A percentile compares a stretch with the other conserved stretches of the same genome.
These are phyloP conservation scores for Cebidichthys violaceus DNA, from an alignment of 2,113 vertebrate species.

Conservation along the genomic window DNA sequence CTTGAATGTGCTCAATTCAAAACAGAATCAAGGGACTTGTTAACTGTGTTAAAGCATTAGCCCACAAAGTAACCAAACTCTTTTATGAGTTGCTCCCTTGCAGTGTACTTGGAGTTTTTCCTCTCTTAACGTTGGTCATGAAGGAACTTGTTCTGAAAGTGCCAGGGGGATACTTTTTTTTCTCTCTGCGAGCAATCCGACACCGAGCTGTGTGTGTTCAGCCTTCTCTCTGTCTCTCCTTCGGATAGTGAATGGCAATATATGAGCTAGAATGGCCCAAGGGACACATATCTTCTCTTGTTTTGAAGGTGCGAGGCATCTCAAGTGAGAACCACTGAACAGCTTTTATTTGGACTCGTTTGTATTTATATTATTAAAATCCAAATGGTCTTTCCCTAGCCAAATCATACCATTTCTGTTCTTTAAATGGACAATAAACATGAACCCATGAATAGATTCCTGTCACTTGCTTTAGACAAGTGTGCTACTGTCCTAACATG, in stretches of 20 bases:
- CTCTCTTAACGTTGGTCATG: constrained; percentile 55
- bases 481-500: not conserved
- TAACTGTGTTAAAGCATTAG: constrained; percentile 9
- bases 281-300: constrained; percentile 15
- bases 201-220: constrained; percentile 29
- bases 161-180: constrained; percentile 42
- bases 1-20: not conserved
- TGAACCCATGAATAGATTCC: not conserved
- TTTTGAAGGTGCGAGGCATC: not conserved
- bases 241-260: constrained; percentile 44
- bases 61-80: not conserved
- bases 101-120: constrained; percentile 27
- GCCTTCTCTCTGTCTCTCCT: constrained; percentile 29
- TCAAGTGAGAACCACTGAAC: not conserved
- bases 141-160: constrained; percentile 69
- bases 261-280: constrained; percentile 22
- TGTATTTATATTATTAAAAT: not conserved
- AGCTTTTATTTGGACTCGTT: constrained; percentile 9
- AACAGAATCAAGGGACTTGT: not conserved
- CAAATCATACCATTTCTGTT: not conserved
- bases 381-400: not conserved
- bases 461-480: not conserved
- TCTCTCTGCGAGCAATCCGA: constrained; percentile 49
- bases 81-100: not conserved
- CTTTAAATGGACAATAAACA: not conserved